These are phyloP conservation scores for Incurvaria masculella DNA, from an alignment of 2,888 invertebrate species.

Conservation along the genomic window DNA sequence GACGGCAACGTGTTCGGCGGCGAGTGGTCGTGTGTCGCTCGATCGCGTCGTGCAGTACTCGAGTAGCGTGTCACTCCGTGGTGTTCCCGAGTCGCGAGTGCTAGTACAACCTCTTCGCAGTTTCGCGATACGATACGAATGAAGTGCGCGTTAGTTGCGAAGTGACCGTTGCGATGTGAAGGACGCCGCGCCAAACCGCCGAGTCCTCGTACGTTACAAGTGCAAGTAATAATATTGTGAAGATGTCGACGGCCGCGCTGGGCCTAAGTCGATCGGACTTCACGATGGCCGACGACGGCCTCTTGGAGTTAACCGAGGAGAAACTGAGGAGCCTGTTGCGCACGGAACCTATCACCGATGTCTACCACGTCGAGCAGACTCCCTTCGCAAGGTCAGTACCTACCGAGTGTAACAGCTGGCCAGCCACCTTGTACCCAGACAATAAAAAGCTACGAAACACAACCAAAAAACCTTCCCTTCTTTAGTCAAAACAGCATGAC, in stretches of 20 bases:
- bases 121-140: not conserved
- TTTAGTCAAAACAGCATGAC: too few relatives aligned
- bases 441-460: too few relatives aligned
- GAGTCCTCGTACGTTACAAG: not conserved
- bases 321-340: constrained; percentile 66
- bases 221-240: not conserved
- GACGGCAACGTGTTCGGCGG: constrained; percentile 54
- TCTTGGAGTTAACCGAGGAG: constrained; percentile 68
- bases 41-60: not conserved
- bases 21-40: constrained; percentile 45
- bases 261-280: constrained; percentile 55
- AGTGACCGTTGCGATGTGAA: not conserved
- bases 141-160: not conserved
- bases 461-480: too few relatives aligned
- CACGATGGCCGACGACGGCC: constrained; percentile 64
- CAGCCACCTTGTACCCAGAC: too few relatives aligned
- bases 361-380: constrained; percentile 78
- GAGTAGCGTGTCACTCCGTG: not conserved
- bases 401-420: too few relatives aligned
- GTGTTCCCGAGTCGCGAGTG: not conserved
- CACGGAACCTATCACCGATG: constrained; percentile 69
- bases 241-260: not conserved
- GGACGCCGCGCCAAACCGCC: not conserved
- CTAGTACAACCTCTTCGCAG: not conserved
- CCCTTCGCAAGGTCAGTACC: constrained; percentile 89